Conservation (phyloP, 2,113 vertebrate genomes). For the Tringa solitaria region DNA sequence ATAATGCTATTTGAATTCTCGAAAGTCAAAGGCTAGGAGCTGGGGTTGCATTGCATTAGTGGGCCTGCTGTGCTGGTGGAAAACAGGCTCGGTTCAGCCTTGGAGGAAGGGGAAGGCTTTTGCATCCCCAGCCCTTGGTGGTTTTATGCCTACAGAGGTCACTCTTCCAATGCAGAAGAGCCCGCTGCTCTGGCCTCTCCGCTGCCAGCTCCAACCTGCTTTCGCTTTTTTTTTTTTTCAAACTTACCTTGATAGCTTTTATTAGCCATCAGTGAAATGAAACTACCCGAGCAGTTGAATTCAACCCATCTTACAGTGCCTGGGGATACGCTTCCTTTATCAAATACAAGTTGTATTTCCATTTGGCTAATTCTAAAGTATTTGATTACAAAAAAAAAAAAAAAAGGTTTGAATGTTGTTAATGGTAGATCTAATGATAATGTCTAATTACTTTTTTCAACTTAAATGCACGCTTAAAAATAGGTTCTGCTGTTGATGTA, state of each 20-base stretch:
- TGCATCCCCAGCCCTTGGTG: neutral
- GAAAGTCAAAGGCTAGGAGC: neutral
- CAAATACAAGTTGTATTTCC: slow-evolving; percentile 1
- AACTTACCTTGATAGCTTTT: slow-evolving; percentile 26
- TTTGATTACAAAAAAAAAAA: neutral
- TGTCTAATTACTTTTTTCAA: slow-evolving; percentile 48
- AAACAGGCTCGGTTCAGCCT: neutral
- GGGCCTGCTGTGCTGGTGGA: slow-evolving; percentile 19
- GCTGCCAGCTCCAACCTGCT: neutral
- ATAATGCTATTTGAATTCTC: neutral
- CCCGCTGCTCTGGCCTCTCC: neutral
- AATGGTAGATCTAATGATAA: slow-evolving; percentile 52
- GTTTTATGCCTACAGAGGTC: slow-evolving; percentile 78
- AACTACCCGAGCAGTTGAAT: neutral
- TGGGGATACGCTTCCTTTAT: neutral
- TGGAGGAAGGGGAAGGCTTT: neutral
- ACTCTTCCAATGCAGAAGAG: slow-evolving; percentile 74
- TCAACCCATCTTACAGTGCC: neutral
- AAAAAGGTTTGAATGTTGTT: neutral
- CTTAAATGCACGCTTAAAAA: slow-evolving; percentile 25
- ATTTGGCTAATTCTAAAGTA: slow-evolving; percentile 10
- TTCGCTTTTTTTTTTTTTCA: neutral
- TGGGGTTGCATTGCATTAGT: neutral
- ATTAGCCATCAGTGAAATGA: neutral
- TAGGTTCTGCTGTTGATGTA: slow-evolving; percentile 32